Base-by-base conservation (phyloP, 2,888 invertebrate genomes). In the Endotricha flammealis region DNA sequence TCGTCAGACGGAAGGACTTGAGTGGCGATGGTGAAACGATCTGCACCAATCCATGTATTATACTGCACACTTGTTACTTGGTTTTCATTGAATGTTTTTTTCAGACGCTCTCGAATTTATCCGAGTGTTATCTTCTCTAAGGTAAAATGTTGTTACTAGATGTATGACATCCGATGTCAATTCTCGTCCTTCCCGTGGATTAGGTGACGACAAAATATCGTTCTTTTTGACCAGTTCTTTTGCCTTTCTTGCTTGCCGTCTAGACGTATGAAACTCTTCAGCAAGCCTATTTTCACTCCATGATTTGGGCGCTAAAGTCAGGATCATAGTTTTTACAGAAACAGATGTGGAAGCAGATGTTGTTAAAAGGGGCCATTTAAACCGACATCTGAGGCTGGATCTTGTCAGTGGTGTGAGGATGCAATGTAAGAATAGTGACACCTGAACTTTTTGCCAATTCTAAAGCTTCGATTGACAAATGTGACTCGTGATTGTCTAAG, bases 361-460 rank as follows among this genome's bases (percentile, higher is more conserved):
- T n/a, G n/a, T 10, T 34, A 17, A 27, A 34, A 28, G 2, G 27
- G 34, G 3, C 63, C 63, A 50, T 54, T 66, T 3, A 73, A 53
- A 24, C 57, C 52, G n/a, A 64, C 52, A 49, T 76, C 66, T 10
- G 73, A 45, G 71, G 73, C 52, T 77, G 75, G 29, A 75, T 41
- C 44, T 66, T 68, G 39, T 62, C 66, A 12, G 63, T 55, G 33
- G 68, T 67, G 48, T 78, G 73, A 8, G 71, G 74, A 22, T 66
- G 72, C 30, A 74, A 53, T 2, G 71, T 66, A 20, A 76, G 49
- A 34, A 75, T 25, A 4, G n/a, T n/a, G 1, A 40, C 40, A 22
- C 43, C 44, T 11, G 36, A 9, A 11, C 16, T 23, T 34, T 44
- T 44, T 8, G 44, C 38, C 5, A 36, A n/a, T 17, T 44, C 16